A percentile compares a stretch with the other conserved stretches of the same genome.
These are phyloP conservation scores for Lasioglossum zephyrum DNA, from an alignment of 2,888 invertebrate genomes.

Conservation along the genomic window DNA sequence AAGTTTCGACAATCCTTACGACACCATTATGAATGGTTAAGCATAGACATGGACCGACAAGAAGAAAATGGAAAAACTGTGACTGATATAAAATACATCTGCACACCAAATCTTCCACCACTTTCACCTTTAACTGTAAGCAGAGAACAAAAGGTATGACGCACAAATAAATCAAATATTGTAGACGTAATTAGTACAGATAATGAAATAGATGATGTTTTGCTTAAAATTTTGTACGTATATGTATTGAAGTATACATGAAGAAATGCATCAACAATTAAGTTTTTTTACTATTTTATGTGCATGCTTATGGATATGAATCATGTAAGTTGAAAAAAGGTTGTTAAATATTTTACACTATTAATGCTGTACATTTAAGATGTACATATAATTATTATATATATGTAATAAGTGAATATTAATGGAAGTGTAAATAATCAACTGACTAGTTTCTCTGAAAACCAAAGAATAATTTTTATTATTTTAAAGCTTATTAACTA, in stretches of 20 bases:
- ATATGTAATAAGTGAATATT: too few species aligned
- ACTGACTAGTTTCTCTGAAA: too few species aligned
- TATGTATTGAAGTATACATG: not conserved
- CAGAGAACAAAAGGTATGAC: conserved; percentile 77
- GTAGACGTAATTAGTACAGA: not conserved
- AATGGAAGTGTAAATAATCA: too few species aligned
- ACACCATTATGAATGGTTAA: conserved; percentile 87
- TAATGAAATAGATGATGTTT: not conserved
- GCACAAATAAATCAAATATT: not conserved
- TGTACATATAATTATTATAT: conserved; percentile 9
- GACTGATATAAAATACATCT: conserved; percentile 50
- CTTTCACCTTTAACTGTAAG: conserved; percentile 77
- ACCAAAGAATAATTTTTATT: too few species aligned
- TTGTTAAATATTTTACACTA: conserved; percentile 19
- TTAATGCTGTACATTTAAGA: not conserved
- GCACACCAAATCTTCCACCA: conserved; percentile 76
- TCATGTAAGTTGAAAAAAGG: conserved; percentile 56
- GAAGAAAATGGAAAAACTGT: conserved; percentile 55
- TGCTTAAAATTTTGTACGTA: not conserved
- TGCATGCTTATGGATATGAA: conserved; percentile 60
- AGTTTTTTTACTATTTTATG: conserved; percentile 49
- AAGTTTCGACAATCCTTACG: conserved; percentile 86
- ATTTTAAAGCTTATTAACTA: too few species aligned
- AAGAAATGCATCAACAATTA: conserved; percentile 21
- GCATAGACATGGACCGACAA: conserved; percentile 84